Percentiles rank a stretch among this genome's conserved stretches.
phyloP scores from a whole-genome alignment of 2,888 invertebrate genomes.

The Tetragonisca angustula region DNA sequence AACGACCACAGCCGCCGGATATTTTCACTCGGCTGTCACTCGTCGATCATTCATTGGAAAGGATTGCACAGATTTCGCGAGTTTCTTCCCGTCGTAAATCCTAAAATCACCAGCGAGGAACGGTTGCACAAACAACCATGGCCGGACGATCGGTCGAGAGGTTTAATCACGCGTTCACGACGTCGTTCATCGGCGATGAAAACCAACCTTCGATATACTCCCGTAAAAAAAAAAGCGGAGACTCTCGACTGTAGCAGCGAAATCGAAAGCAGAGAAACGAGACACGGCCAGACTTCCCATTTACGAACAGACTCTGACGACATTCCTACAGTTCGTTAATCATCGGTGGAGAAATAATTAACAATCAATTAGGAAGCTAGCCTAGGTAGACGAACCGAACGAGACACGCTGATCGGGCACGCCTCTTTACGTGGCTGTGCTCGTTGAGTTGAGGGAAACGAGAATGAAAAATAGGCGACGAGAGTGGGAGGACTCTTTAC shows the following conservation, averaged over 20 bases:
- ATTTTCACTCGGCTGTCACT: slow-evolving; percentile 3
- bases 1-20: too few species aligned
- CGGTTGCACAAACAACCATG: background rate
- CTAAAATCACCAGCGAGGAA: background rate
- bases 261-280: background rate
- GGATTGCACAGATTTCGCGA: background rate
- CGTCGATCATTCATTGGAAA: slow-evolving; percentile 7
- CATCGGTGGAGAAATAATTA: slow-evolving; percentile 27
- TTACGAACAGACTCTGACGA: background rate
- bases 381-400: background rate
- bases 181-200: background rate
- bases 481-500: background rate
- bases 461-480: slow-evolving; percentile 12
- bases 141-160: background rate
- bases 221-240: background rate
- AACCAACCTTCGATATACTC: background rate
- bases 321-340: slow-evolving; percentile 9
- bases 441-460: background rate
- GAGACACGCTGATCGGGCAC: background rate
- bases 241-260: background rate
- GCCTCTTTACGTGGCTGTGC: background rate
- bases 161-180: background rate
- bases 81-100: background rate
- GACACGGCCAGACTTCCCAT: background rate
- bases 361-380: slow-evolving; percentile 33